Conservation (phyloP, 2,797 vertebrate species). For the Malacoctenus gilli region DNA sequence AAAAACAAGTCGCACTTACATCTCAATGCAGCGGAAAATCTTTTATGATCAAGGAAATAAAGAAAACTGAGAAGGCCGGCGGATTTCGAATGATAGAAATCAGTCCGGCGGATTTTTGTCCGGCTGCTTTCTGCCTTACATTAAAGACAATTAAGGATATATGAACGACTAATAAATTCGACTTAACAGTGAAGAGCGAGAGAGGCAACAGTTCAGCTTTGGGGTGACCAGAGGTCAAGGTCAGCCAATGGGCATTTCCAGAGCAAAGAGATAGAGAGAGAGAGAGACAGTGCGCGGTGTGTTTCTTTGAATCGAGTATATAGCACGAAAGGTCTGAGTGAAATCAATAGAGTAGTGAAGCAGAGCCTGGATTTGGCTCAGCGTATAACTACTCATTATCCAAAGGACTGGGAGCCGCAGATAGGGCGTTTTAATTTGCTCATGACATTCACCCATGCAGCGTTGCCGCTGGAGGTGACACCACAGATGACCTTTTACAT, state of each 20-base stretch:
- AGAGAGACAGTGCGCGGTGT: slow-evolving; percentile 49
- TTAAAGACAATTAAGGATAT: slow-evolving; percentile 18
- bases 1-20: slow-evolving; percentile 11
- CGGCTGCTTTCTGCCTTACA: neutral
- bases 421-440: slow-evolving; percentile 81
- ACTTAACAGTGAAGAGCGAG: slow-evolving; percentile 31
- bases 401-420: slow-evolving; percentile 77
- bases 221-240: slow-evolving; percentile 56
- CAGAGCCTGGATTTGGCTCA: slow-evolving; percentile 74
- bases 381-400: slow-evolving; percentile 75
- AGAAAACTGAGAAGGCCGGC: slow-evolving; percentile 5
- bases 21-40: neutral
- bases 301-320: slow-evolving; percentile 63
- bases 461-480: slow-evolving; percentile 60
- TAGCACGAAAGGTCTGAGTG: slow-evolving; percentile 61
- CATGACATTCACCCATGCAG: slow-evolving; percentile 75
- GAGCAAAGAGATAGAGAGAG: slow-evolving; percentile 47
- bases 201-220: slow-evolving; percentile 16
- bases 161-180: slow-evolving; percentile 34
- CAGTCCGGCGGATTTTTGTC: no score
- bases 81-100: neutral
- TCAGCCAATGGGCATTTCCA: slow-evolving; percentile 48
- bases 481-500: slow-evolving; percentile 76
- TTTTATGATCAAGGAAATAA: slow-evolving; percentile 14
- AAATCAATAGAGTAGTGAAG: slow-evolving; percentile 78